Conservation (phyloP, 2,888 invertebrate genomes). For the Eledona agricola region DNA sequence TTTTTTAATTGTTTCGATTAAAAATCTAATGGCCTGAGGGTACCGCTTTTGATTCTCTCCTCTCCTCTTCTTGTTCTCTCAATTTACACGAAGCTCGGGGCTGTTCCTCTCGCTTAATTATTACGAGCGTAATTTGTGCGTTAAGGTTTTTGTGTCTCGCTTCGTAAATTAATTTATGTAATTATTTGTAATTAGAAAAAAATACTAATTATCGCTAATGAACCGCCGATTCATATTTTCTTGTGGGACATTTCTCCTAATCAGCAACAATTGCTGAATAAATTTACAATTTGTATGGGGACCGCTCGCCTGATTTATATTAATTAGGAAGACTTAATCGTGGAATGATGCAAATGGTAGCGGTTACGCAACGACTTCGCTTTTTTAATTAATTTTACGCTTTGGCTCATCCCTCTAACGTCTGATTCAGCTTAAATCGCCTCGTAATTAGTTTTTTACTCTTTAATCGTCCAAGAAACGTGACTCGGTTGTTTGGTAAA, state of each 20-base stretch:
- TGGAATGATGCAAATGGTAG: constrained; percentile 1
- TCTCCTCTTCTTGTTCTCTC: constrained; percentile 2
- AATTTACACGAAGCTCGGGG: background rate
- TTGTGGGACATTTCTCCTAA: background rate
- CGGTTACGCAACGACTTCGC: constrained; percentile 5
- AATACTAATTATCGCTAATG: constrained; percentile 10
- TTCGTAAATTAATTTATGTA: background rate
- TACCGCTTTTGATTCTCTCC: constrained; percentile 8
- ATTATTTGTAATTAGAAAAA: background rate
- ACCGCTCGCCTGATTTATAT: constrained; percentile 1
- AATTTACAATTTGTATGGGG: constrained; percentile 16
- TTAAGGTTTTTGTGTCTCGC: background rate
- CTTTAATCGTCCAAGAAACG: constrained; percentile 3
- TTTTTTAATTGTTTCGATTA: constrained; percentile 42
- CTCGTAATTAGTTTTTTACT: constrained; percentile 14
- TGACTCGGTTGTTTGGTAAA: constrained; percentile 16
- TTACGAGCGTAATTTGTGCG: background rate
- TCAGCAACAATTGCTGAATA: constrained; percentile 9
- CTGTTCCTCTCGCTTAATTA: constrained; percentile 1
- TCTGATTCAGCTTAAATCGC: constrained; percentile 17
- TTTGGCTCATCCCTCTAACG: background rate
- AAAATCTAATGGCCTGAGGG: constrained; percentile 18
- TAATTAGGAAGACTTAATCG: constrained; percentile 5
- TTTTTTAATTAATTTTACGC: constrained; percentile 12
- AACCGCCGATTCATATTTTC: background rate